Evolutionary conservation across 2,113 vertebrate genomes (phyloP), one percentile per base, ranked within the genome.

Genomic region (Chloroceryle aenea): DNA sequence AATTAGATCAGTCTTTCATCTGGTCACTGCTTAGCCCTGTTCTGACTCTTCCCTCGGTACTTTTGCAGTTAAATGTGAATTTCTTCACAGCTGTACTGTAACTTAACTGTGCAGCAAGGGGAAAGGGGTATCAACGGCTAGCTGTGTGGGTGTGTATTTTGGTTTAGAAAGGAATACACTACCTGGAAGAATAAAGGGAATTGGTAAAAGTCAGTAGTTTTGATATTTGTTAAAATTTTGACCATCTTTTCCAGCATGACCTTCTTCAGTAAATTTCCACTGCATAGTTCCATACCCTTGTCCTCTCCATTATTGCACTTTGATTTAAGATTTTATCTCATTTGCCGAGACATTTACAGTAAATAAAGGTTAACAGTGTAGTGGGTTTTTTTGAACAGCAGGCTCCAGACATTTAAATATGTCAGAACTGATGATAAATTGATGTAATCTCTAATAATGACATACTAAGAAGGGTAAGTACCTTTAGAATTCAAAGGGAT

Each of bases 301-400:
- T 92, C 52, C 19, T 92, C 73, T 93, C 43, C 69, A 84, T 86
- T 91, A 91, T 64, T 89, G 61, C 81, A 56, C 56, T 88, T 89
- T 96, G 82, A 89, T 95, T 93, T 96, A 94, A 91, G 81, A 62
- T 34, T 81, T 81, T 80, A 27, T 96, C 74, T 95, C 82, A 73
- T 97, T 95, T 97, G 71, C 75, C 64, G 81, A 93, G 93, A 92
- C 75, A 68, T 93, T 96, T 95, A 80, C 87, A 93, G 63, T 96
- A 94, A 96, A 84, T 94, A 93, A 97, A 97, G 79, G 52, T 94
- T 96, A 93, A 84, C 72, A 26, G 81, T 91, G 89, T 93, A 42
- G 64, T 89, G 48, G 48, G 11, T 78, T 95, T 38, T 85, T 73
- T 79, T 89, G 23, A 87, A 71, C n/a, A 74, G 23, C 81, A 92